Evolutionary conservation across 2,797 vertebrate genomes (phyloP).

Genomic region (Eulemur rubriventer): DNA sequence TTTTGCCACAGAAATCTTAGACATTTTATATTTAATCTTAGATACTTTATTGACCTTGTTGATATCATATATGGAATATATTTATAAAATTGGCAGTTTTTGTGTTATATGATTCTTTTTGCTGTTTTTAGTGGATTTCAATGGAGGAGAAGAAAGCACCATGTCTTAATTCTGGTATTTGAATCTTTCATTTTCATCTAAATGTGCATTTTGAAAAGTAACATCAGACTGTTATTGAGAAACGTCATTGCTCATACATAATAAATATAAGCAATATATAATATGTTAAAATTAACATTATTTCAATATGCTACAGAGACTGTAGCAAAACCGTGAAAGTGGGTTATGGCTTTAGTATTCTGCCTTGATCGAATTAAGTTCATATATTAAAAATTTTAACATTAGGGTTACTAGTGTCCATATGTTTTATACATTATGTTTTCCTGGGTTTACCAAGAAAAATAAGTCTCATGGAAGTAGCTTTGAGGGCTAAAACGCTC

Average conservation of each 20-base stretch:
- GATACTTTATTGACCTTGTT: neutral
- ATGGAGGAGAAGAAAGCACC: neutral
- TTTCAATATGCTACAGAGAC: neutral
- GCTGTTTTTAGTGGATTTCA: neutral
- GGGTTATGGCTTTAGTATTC: conserved; percentile 34
- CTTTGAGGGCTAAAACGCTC: conserved; percentile 54
- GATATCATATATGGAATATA: neutral
- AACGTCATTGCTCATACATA: neutral
- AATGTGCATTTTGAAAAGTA: neutral
- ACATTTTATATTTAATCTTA: neutral
- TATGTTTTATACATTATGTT: conserved; percentile 57
- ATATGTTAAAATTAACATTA: conserved; percentile 46
- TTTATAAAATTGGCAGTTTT: neutral
- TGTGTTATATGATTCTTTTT: neutral
- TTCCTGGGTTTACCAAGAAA: conserved; percentile 59
- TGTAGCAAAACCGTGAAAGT: conserved; percentile 40
- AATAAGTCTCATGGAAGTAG: conserved; percentile 38
- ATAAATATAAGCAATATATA: neutral
- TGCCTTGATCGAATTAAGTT: conserved; percentile 26
- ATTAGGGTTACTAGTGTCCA: conserved; percentile 25
- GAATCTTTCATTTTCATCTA: neutral
- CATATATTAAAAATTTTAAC: conserved; percentile 34
- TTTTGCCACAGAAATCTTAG: neutral
- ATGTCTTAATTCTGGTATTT: neutral
- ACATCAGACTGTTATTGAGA: neutral